Base-by-base conservation (phyloP, 2,797 vertebrate species). In the Pseudomugil tenellus region DNA sequence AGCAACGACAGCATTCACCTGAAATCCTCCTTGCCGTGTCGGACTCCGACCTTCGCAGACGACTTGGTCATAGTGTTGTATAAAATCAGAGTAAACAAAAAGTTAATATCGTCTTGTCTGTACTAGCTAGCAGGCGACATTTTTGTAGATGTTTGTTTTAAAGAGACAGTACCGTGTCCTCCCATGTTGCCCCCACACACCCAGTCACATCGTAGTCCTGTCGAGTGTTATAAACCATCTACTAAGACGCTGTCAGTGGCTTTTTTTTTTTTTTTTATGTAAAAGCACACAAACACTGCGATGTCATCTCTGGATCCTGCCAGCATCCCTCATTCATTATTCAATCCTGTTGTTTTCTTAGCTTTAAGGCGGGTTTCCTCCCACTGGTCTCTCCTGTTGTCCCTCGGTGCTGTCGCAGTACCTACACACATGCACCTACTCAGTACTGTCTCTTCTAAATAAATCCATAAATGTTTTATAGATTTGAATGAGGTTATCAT, bases 401-500 rank as follows among this genome's bases (percentile, higher is more conserved):
- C 37, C 11, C 34, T 67, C n/a, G 25, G 51, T 69, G 29, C 58
- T 41, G 75, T 59, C 25, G 21, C 56, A 46, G 28, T 28, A 26
- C 34, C 54, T 35, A 56, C 1, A 59, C n/a, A 54, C 19, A 49
- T 35, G 77, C 29, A 17, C 56, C 70, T 13, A 0, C 55, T 68
- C 53, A 92, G 95, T 96, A 96, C 96, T 96, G 96, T 98, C 96
- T 97, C 96, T 97, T 87, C 95, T 97, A 95, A 98, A 97, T 92
- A 86, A 95, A 93, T 95, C 80, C 94, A 95, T 96, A 91, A 93
- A 95, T 95, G 93, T 95, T 95, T 95, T 96, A 95, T 94, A 94
- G 93, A 95, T 96, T 92, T 94, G 94, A 95, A 95, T 95, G 95
- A 96, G 96, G 94, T 96, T 72, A 92, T 96, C 95, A 94, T 98